These are phyloP conservation scores for Rhegmatorhina hoffmannsi DNA, from an alignment of 2,113 vertebrate species.

Conservation along the genomic window DNA sequence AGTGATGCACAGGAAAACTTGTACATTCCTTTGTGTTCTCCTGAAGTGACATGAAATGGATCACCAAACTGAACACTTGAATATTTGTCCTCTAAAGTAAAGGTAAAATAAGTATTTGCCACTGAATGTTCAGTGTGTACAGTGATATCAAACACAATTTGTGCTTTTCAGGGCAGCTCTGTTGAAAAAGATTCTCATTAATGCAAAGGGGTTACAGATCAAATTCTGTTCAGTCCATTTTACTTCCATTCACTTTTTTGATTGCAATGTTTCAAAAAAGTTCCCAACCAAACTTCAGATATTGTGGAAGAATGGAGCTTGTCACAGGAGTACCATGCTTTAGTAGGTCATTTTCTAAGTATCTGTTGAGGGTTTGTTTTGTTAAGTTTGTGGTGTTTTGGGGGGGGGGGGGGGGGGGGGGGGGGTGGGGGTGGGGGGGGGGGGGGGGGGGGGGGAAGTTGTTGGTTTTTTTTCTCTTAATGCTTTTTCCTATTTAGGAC, in stretches of 20 bases:
- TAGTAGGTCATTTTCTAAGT: not conserved
- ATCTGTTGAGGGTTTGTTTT: not conserved
- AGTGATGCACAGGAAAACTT: not conserved
- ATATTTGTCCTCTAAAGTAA: not conserved
- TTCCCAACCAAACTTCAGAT: not conserved
- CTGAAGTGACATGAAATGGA: not conserved
- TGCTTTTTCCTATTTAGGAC: not conserved
- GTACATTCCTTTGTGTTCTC: not conserved
- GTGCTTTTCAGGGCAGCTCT: not conserved
- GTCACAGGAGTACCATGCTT: not conserved
- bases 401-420: no score
- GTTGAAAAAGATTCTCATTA: not conserved
- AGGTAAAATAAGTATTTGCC: conserved; percentile 4
- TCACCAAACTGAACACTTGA: not conserved
- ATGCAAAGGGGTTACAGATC: not conserved
- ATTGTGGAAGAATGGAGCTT: not conserved
- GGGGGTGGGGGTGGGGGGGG: no score
- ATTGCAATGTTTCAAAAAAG: not conserved
- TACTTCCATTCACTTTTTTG: not conserved
- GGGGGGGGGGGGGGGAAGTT: no score
- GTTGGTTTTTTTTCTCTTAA: not conserved
- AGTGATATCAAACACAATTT: not conserved
- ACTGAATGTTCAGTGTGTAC: not conserved
- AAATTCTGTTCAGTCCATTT: not conserved
- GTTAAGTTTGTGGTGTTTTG: not conserved